Evolutionary conservation across 2,797 vertebrate genomes (phyloP).

Genomic region (Chanos chanos): DNA sequence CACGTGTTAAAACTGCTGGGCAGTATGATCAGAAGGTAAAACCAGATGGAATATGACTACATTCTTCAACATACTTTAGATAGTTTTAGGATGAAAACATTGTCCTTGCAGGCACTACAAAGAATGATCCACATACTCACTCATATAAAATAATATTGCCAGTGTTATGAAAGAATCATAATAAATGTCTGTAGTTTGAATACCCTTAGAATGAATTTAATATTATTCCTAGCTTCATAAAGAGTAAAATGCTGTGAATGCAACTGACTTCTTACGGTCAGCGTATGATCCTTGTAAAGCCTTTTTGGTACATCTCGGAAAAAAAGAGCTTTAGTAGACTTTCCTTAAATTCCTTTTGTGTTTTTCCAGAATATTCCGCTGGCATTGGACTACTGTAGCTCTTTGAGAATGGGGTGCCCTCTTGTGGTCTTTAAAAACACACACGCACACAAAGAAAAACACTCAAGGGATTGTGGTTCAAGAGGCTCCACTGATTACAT

Average conservation of each 20-base stretch:
- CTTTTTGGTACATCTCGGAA: neutral
- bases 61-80: neutral
- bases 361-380: neutral
- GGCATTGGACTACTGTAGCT: neutral
- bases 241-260: no score
- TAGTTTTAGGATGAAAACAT: neutral
- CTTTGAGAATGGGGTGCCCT: constrained; percentile 17
- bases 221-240: no score
- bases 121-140: no score
- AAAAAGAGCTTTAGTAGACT: neutral
- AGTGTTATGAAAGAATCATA: no score
- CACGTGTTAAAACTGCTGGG: neutral
- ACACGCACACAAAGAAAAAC: neutral
- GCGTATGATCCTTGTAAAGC: no score
- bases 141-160: no score
- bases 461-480: neutral
- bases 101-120: no score
- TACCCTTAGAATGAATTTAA: no score
- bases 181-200: no score
- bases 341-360: neutral
- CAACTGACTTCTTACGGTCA: no score
- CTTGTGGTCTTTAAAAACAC: constrained; percentile 25
- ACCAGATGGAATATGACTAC: constrained; percentile 3
- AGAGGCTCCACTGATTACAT: no score
- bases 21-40: neutral